Percentiles rank a stretch among this genome's conserved stretches.
These are phyloP conservation scores for Erythrocebus patas DNA, from an alignment of 2,113 vertebrate genomes.

Conservation along the genomic window DNA sequence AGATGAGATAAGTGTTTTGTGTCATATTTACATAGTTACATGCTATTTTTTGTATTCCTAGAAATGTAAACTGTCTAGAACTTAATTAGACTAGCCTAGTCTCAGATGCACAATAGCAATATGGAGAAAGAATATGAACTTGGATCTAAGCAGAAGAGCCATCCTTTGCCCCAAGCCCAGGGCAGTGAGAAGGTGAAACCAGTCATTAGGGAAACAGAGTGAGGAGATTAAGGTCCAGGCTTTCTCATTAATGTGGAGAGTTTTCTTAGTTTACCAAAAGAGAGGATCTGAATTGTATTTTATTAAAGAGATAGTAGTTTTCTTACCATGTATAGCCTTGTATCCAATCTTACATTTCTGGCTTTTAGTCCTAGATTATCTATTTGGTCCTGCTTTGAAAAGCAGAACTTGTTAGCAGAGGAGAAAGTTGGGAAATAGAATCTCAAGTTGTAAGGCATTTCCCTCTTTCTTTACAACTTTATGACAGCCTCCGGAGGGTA, in stretches of 20 bases:
- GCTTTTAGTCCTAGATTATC: background rate
- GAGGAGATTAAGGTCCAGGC: background rate
- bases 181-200: background rate
- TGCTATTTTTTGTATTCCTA: background rate
- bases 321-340: background rate
- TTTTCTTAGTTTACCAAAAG: background rate
- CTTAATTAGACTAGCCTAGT: background rate
- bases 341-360: background rate
- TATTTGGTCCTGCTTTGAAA: background rate
- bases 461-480: background rate
- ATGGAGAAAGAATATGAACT: background rate
- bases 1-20: background rate
- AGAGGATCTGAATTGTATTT: background rate
- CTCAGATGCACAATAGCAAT: background rate
- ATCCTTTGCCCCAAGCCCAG: background rate
- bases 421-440: background rate
- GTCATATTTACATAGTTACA: background rate
- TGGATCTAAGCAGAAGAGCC: background rate
- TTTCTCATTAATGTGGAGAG: background rate
- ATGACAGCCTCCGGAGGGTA: background rate
- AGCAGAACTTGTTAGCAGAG: background rate
- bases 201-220: background rate
- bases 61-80: background rate
- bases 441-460: background rate
- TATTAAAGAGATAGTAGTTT: background rate